phyloP scores from a whole-genome alignment of 2,113 vertebrate genomes.

The Periophthalmus modestus region DNA sequence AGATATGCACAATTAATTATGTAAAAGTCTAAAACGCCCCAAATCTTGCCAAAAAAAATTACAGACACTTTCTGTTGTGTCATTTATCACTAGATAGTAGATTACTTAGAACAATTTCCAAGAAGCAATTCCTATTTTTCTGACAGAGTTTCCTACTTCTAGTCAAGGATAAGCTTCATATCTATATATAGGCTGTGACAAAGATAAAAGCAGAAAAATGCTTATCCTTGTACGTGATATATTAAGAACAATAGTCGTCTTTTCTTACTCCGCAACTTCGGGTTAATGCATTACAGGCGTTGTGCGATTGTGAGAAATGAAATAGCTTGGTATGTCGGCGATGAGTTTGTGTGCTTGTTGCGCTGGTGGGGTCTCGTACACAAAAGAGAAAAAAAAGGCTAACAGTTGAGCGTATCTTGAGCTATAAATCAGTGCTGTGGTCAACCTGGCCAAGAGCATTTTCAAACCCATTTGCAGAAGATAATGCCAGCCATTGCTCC shows the following conservation, averaged over 20 bases:
- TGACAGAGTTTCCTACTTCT: conserved; percentile 51
- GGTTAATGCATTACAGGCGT: conserved; percentile 39
- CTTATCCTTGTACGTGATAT: conserved; percentile 53
- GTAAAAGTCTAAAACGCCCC: background rate
- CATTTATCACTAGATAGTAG: conserved; percentile 39
- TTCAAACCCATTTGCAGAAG: conserved; percentile 78
- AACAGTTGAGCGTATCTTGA: conserved; percentile 57
- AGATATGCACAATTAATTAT: conserved; percentile 34
- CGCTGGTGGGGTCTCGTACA: conserved; percentile 29
- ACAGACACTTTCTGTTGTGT: conserved; percentile 32
- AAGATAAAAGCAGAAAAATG: conserved; percentile 62
- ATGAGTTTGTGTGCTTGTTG: conserved; percentile 18
- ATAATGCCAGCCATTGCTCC: conserved; percentile 76
- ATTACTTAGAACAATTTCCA: conserved; percentile 49
- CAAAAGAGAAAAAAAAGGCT: conserved; percentile 33
- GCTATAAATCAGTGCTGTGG: conserved; percentile 76
- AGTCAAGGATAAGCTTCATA: conserved; percentile 64
- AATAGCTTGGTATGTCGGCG: conserved; percentile 6
- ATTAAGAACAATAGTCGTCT: conserved; percentile 53
- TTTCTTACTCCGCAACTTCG: conserved; percentile 37
- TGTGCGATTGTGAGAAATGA: conserved; percentile 18
- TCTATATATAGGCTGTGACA: conserved; percentile 63
- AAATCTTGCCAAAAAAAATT: conserved; percentile 24
- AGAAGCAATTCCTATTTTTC: conserved; percentile 53
- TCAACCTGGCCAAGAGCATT: conserved; percentile 76